Evolutionary conservation across 35 echinoderm and acorn worm genomes (phyloP).

Genomic region (Apostichopus parvimensis): DNA sequence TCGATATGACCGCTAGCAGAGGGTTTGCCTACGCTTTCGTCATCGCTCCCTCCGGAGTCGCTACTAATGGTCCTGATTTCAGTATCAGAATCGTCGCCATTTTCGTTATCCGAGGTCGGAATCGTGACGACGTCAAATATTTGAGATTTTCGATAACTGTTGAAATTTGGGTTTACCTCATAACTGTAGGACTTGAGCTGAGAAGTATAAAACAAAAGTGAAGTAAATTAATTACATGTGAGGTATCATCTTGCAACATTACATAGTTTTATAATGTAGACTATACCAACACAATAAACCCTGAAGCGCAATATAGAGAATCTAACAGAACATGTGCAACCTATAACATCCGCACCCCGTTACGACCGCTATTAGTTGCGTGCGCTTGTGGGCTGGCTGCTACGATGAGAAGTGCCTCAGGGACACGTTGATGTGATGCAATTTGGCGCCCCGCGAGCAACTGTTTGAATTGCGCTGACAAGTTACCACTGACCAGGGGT

Average conservation of each 20-base stretch:
- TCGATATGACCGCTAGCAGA: background rate
- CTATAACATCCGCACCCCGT: background rate
- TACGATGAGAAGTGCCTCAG: no score
- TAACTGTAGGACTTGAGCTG: constrained; percentile 58
- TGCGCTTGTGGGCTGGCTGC: no score
- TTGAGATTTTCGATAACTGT: constrained; percentile 40
- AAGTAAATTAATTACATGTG: no score
- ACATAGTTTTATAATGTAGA: no score
- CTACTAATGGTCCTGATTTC: background rate
- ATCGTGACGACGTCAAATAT: constrained; percentile 36
- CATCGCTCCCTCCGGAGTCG: constrained; percentile 7
- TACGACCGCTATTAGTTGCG: background rate
- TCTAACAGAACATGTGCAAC: no score
- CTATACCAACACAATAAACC: no score
- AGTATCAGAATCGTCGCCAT: background rate
- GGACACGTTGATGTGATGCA: no score
- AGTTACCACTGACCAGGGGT: no score
- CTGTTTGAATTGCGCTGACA: no score
- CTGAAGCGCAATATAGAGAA: no score
- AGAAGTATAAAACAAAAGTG: background rate
- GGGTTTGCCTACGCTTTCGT: background rate
- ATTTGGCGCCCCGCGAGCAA: no score
- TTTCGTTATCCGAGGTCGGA: background rate
- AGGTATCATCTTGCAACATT: no score
- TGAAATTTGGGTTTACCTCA: constrained; percentile 56